phyloP scores from a whole-genome alignment of 2,797 vertebrate genomes.

The Scarus forsteni region DNA sequence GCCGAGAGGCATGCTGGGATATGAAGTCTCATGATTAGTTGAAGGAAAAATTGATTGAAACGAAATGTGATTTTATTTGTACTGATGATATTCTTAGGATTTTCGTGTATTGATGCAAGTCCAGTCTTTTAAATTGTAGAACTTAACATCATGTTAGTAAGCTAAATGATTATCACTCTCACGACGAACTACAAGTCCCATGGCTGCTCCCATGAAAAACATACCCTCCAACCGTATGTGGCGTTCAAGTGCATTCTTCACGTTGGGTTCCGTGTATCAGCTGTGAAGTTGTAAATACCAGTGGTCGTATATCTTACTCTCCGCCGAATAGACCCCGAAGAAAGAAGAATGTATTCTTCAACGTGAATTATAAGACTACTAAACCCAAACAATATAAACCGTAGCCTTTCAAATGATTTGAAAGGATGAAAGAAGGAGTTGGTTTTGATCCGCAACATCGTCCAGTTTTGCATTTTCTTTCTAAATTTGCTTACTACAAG shows the following conservation, averaged over 20 bases:
- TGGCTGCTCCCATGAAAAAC: slow-evolving; percentile 28
- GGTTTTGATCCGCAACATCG: background rate
- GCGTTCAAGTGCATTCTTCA: background rate
- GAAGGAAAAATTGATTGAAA: background rate
- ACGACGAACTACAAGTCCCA: slow-evolving; percentile 79
- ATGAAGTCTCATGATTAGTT: slow-evolving; percentile 42
- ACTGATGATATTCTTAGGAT: too few relatives aligned
- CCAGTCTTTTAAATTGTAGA: too few relatives aligned
- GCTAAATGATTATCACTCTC: background rate
- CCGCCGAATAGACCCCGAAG: background rate
- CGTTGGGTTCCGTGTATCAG: accelerated
- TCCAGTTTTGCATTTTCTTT: background rate
- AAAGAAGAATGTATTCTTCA: too few relatives aligned
- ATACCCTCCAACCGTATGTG: slow-evolving; percentile 24
- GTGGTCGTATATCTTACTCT: background rate
- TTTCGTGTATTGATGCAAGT: too few relatives aligned
- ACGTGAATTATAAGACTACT: too few relatives aligned
- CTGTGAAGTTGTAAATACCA: background rate
- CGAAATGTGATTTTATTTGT: too few relatives aligned
- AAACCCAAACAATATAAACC: too few relatives aligned
- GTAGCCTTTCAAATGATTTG: too few relatives aligned
- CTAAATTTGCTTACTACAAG: too few relatives aligned
- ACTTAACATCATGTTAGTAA: background rate
- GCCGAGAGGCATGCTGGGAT: slow-evolving; percentile 55
- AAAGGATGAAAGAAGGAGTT: background rate